Conservation (phyloP, 2,888 invertebrate genomes). For the Xestia c-nigrum region DNA sequence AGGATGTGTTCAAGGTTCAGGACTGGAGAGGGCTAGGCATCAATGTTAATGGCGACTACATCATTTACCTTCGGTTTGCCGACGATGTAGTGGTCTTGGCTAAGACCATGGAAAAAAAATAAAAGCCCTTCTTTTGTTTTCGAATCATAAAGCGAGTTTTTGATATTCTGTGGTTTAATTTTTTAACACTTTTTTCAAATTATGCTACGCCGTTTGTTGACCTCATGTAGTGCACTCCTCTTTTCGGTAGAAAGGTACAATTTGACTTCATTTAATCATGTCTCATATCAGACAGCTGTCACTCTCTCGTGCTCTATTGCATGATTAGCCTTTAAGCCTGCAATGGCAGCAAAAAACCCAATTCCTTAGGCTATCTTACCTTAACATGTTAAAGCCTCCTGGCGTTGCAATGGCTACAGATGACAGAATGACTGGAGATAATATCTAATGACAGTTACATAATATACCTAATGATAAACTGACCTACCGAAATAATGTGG, state of each 20-base stretch:
- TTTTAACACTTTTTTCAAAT: no score
- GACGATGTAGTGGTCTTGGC: no score
- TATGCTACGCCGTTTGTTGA: no score
- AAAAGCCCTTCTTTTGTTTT: no score
- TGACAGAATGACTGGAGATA: neutral
- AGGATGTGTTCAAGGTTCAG: no score
- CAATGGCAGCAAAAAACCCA: neutral
- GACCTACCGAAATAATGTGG: neutral
- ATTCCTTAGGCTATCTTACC: neutral
- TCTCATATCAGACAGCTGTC: neutral
- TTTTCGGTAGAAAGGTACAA: neutral
- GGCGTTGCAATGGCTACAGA: neutral
- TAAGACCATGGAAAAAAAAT: no score
- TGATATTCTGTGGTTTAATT: no score
- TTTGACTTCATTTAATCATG: neutral
- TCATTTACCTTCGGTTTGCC: no score
- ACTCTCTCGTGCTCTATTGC: neutral
- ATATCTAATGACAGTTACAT: neutral
- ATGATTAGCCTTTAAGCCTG: neutral
- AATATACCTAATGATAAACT: neutral
- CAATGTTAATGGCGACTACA: no score
- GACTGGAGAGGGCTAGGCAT: no score
- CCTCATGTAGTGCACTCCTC: neutral
- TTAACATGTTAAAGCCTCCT: neutral
- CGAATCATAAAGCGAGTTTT: no score